phyloP scores from a whole-genome alignment of 1,140 invertebrate genomes.

The Apis laboriosa region DNA sequence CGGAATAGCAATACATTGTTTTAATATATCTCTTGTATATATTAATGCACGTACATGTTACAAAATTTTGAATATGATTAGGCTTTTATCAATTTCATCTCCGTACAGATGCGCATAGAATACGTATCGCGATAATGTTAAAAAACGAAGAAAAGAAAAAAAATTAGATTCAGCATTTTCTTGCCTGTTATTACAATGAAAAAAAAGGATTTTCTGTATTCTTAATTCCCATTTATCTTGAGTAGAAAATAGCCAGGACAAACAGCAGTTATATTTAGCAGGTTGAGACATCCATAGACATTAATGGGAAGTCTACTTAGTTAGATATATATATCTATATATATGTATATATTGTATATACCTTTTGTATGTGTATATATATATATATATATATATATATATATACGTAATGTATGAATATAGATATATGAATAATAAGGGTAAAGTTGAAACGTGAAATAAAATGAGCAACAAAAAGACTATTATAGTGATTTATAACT shows the following conservation, averaged over 20 bases:
- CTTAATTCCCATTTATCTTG: slow-evolving; percentile 50
- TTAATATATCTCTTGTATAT: not conserved
- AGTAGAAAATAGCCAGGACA: slow-evolving; percentile 61
- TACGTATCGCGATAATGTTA: not conserved
- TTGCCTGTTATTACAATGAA: not conserved
- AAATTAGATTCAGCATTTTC: not conserved
- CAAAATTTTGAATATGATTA: slow-evolving; percentile 2
- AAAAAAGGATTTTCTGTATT: slow-evolving; percentile 21
- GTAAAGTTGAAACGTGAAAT: not conserved
- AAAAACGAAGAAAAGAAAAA: not conserved
- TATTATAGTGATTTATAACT: not conserved
- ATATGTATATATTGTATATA: not conserved
- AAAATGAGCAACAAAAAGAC: not conserved
- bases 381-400: too few relatives aligned
- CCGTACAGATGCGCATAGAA: too few relatives aligned
- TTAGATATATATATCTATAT: slow-evolving; percentile 20
- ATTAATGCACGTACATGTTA: not conserved
- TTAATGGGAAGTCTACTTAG: slow-evolving; percentile 22
- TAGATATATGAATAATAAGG: too few relatives aligned
- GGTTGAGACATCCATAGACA: slow-evolving; percentile 22
- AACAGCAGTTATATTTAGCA: slow-evolving; percentile 62
- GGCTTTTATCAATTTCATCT: slow-evolving; percentile 15
- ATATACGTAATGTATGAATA: not conserved
- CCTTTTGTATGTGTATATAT: not conserved
- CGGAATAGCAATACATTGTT: slow-evolving; percentile 1